A percentile compares a stretch with the other conserved stretches of the same genome.
phyloP scores from a whole-genome alignment of 2,888 invertebrate genomes.

The Epistrophella euchroma region DNA sequence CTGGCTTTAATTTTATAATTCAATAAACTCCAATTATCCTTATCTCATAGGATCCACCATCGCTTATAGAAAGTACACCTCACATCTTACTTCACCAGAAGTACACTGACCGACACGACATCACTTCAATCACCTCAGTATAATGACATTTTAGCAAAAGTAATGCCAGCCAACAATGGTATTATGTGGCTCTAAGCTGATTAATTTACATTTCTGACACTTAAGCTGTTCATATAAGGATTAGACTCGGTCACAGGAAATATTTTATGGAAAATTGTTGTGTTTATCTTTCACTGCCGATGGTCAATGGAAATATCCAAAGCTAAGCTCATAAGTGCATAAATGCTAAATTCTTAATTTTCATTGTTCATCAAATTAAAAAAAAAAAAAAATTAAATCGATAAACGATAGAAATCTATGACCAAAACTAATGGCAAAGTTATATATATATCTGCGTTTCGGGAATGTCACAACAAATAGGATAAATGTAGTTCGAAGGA shows the following conservation, averaged over 20 bases:
- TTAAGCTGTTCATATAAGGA: conserved; percentile 69
- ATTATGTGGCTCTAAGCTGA: conserved; percentile 60
- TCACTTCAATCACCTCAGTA: conserved; percentile 19
- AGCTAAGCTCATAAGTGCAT: neutral
- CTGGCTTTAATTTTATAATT: conserved; percentile 2
- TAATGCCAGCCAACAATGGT: conserved; percentile 24
- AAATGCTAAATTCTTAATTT: no score
- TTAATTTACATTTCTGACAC: conserved; percentile 69
- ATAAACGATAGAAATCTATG: conserved; percentile 1
- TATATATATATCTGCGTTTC: neutral
- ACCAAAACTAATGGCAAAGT: neutral
- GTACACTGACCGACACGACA: no score
- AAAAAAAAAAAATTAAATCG: neutral
- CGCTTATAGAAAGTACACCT: neutral
- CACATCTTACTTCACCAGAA: neutral
- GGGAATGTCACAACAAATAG: conserved; percentile 32
- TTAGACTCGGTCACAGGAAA: conserved; percentile 51
- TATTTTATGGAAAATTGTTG: conserved; percentile 34
- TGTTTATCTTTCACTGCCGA: conserved; percentile 20
- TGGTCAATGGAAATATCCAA: no score
- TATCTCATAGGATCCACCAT: neutral
- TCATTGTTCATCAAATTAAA: neutral
- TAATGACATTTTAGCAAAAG: conserved; percentile 27
- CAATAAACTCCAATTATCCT: conserved; percentile 16
- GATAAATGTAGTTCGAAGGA: conserved; percentile 21